Conservation (phyloP, 2,888 invertebrate genomes). For the Orthosia gothica region DNA sequence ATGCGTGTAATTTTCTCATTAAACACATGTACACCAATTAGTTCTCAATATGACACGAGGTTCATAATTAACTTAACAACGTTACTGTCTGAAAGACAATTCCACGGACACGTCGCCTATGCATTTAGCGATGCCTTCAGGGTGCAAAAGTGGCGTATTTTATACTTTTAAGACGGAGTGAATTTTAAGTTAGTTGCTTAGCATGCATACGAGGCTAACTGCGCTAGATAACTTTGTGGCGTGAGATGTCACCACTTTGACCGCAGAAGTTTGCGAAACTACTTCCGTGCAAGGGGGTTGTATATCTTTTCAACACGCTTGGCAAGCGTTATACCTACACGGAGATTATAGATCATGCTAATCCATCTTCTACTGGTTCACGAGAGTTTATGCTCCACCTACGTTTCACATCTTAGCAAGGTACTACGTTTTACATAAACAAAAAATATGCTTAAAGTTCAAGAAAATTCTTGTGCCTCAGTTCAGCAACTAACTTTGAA, state of each 20-base stretch:
- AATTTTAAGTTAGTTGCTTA: not conserved
- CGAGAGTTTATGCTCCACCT: not conserved
- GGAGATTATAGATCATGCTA: not conserved
- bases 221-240: not conserved
- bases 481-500: not conserved
- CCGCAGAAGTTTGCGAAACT: too few relatives aligned
- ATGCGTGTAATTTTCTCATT: not conserved
- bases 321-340: not conserved
- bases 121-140: not conserved
- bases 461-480: not conserved
- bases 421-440: too few relatives aligned
- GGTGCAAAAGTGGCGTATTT: not conserved
- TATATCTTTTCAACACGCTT: too few relatives aligned
- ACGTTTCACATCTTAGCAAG: not conserved
- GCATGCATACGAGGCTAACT: not conserved
- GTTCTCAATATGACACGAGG: not conserved
- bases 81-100: not conserved
- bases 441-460: too few relatives aligned
- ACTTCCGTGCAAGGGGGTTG: too few relatives aligned
- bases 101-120: not conserved
- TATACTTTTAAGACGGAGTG: not conserved
- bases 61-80: conserved; percentile 8
- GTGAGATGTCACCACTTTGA: too few relatives aligned
- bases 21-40: not conserved
- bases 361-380: not conserved